A percentile compares a stretch with the other conserved stretches of the same genome.
phyloP scores from a whole-genome alignment of 2,797 vertebrate genomes.

The Periparus ater region DNA sequence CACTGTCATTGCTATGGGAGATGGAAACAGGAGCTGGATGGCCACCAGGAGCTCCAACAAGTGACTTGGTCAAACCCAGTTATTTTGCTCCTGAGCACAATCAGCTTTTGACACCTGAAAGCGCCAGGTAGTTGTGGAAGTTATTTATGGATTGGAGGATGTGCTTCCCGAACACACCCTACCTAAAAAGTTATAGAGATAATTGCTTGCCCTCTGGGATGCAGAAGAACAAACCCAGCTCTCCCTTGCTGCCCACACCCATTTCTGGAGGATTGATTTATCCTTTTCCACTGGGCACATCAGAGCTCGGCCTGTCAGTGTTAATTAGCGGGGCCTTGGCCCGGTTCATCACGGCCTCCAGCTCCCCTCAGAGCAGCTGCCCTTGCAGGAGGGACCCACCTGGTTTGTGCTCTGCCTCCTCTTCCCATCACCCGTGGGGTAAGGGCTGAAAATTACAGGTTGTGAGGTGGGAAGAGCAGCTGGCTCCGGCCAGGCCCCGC shows the following conservation, averaged over 20 bases:
- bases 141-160: neutral
- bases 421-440: neutral
- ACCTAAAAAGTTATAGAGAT: neutral
- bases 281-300: neutral
- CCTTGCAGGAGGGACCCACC: neutral
- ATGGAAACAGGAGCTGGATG: neutral
- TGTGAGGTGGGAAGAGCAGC: neutral
- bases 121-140: neutral
- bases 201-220: constrained; percentile 24
- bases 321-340: constrained; percentile 12
- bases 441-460: neutral
- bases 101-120: neutral
- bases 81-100: neutral
- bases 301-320: neutral
- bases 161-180: neutral
- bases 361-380: neutral
- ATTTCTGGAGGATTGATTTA: constrained; percentile 27
- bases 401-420: constrained; percentile 13
- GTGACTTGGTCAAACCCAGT: accelerated
- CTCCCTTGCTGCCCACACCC: neutral
- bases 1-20: accelerated
- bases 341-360: neutral
- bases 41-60: neutral
- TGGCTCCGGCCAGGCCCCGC: too few species aligned
- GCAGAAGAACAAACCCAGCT: neutral